A percentile compares a stretch with the other conserved stretches of the same genome.
phyloP scores from a whole-genome alignment of 2,113 vertebrate genomes.

The Gymnobelideus leadbeateri region DNA sequence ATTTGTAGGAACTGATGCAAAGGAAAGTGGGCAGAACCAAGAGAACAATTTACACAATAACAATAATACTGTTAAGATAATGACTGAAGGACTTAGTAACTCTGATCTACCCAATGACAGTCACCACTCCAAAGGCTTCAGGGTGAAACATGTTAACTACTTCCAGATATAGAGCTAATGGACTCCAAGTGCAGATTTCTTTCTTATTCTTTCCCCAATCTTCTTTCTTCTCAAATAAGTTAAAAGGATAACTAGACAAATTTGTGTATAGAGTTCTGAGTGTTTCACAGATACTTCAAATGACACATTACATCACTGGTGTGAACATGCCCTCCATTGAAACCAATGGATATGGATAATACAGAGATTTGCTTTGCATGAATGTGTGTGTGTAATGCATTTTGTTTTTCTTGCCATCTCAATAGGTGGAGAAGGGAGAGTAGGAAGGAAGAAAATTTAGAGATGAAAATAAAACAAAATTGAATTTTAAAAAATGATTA shows the following conservation, averaged over 20 bases:
- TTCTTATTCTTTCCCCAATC: no score
- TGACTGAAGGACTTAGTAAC: not conserved
- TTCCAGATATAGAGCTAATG: no score
- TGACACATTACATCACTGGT: conserved; percentile 26
- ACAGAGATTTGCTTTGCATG: not conserved
- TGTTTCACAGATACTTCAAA: conserved; percentile 40
- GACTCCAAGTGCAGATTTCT: no score
- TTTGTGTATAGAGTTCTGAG: conserved; percentile 43
- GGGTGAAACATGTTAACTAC: no score
- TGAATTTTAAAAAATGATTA: not conserved
- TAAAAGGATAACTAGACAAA: not conserved
- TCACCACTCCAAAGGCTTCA: no score
- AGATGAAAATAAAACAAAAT: not conserved
- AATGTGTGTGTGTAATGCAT: not conserved
- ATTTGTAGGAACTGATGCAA: not conserved
- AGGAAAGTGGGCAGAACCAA: not conserved
- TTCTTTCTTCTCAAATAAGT: no score
- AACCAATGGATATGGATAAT: not conserved
- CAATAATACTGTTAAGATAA: not conserved
- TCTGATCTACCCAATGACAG: not conserved
- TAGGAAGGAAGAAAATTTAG: not conserved
- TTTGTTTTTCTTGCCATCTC: not conserved
- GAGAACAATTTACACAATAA: not conserved
- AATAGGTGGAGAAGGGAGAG: not conserved
- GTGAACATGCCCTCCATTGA: not conserved